Conservation (phyloP, 2,797 vertebrate genomes). For the Atherinosoma microstoma region DNA sequence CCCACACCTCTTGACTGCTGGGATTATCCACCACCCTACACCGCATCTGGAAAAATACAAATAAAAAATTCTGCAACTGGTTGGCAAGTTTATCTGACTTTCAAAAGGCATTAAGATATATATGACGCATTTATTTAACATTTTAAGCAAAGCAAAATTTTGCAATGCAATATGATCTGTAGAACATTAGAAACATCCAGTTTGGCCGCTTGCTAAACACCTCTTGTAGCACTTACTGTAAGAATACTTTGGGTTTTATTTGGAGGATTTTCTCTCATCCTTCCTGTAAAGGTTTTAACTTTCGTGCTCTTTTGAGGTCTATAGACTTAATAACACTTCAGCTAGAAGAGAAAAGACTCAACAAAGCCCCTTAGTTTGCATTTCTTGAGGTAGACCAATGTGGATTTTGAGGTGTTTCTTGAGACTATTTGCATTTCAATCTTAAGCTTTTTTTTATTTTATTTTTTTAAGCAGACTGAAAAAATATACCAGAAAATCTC, state of each 20-base stretch:
- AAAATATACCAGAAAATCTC: too few relatives aligned
- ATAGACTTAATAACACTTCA: neutral
- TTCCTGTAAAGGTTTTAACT: neutral
- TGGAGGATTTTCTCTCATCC: neutral
- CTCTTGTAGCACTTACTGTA: neutral
- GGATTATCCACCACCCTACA: constrained; percentile 8
- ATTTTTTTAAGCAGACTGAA: too few relatives aligned
- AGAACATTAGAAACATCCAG: neutral
- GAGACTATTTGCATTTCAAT: too few relatives aligned
- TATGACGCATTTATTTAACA: neutral
- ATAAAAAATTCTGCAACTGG: neutral
- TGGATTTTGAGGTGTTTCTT: too few relatives aligned
- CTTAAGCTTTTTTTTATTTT: too few relatives aligned
- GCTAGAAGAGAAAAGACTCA: neutral
- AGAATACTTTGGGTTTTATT: neutral
- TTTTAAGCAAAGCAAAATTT: neutral
- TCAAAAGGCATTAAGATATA: neutral
- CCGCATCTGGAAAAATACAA: neutral
- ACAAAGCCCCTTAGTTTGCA: neutral
- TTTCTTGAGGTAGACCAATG: neutral
- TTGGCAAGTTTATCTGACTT: neutral
- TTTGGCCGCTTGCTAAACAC: too few relatives aligned
- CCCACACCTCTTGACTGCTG: neutral
- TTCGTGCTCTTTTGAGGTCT: neutral
- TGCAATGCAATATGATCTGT: too few relatives aligned